phyloP scores from a whole-genome alignment of 1,140 invertebrate species.

The Melitaea cinxia region DNA sequence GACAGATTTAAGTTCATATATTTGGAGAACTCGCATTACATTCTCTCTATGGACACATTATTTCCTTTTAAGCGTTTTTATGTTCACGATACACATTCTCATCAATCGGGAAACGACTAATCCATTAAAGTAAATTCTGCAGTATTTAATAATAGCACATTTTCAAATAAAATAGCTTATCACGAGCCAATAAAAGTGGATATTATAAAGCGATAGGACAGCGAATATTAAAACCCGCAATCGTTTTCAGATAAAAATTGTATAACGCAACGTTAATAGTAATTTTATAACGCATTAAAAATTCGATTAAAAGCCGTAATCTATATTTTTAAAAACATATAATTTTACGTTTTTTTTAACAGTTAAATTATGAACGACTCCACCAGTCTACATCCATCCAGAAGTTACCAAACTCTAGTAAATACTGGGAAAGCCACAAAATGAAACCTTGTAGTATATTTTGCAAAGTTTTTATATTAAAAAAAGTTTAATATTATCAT shows the following conservation, averaged over 20 bases:
- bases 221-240: constrained; percentile 20
- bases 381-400: too few relatives aligned
- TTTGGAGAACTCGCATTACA: constrained; percentile 2
- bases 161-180: constrained; percentile 34
- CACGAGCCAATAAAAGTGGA: constrained; percentile 30
- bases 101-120: neutral
- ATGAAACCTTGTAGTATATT: too few relatives aligned
- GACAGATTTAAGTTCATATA: constrained; percentile 12
- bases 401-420: too few relatives aligned
- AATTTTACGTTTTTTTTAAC: too few relatives aligned
- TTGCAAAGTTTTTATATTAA: too few relatives aligned
- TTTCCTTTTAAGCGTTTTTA: constrained; percentile 2
- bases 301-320: neutral
- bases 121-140: constrained; percentile 23
- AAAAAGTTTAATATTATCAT: too few relatives aligned
- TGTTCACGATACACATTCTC: constrained; percentile 1
- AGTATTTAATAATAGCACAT: constrained; percentile 15
- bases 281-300: constrained; percentile 4
- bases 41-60: constrained; percentile 2
- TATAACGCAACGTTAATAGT: constrained; percentile 8
- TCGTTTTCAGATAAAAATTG: constrained; percentile 15
- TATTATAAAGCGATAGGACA: constrained; percentile 24
- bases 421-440: too few relatives aligned
- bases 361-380: neutral
- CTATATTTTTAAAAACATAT: too few relatives aligned